Conservation (phyloP, 1,140 invertebrate genomes). For the Neotoxoptera formosana region DNA sequence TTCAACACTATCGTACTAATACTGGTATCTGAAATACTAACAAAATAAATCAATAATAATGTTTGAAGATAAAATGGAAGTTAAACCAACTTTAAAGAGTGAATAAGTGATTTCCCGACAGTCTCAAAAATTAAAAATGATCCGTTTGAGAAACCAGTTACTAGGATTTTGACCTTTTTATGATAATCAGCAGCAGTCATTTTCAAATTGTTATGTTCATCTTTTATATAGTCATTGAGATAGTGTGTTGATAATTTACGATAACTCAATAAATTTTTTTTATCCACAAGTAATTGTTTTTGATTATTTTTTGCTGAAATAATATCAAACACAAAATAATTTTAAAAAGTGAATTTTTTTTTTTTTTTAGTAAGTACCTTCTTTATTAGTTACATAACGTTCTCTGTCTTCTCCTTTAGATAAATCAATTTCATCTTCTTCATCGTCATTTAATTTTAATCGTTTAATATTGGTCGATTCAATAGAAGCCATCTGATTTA, state of each 20-base stretch:
- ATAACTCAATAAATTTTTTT: constrained; percentile 70
- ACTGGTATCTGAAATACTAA: constrained; percentile 79
- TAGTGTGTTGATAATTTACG: constrained; percentile 76
- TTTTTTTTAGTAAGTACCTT: constrained; percentile 60
- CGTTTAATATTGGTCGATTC: constrained; percentile 66
- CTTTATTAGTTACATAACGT: constrained; percentile 64
- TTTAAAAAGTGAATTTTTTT: neutral
- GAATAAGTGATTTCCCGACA: constrained; percentile 90
- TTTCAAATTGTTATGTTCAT: constrained; percentile 68
- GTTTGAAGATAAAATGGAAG: constrained; percentile 53
- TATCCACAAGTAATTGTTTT: constrained; percentile 59
- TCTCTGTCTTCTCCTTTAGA: constrained; percentile 65
- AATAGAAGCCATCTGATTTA: constrained; percentile 69
- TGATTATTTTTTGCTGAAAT: constrained; percentile 58
- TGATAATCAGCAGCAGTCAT: constrained; percentile 85
- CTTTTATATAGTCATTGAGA: constrained; percentile 74
- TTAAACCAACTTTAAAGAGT: constrained; percentile 75
- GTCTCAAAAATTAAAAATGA: constrained; percentile 91
- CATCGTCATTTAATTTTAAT: constrained; percentile 65
- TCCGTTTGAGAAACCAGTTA: constrained; percentile 83
- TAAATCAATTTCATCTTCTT: constrained; percentile 69
- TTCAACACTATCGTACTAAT: constrained; percentile 86
- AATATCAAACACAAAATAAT: constrained; percentile 30
- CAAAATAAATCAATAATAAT: constrained; percentile 59
- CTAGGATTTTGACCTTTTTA: constrained; percentile 77